Conservation (phyloP, 2,888 invertebrate genomes). For the Schizaphis graminum region DNA sequence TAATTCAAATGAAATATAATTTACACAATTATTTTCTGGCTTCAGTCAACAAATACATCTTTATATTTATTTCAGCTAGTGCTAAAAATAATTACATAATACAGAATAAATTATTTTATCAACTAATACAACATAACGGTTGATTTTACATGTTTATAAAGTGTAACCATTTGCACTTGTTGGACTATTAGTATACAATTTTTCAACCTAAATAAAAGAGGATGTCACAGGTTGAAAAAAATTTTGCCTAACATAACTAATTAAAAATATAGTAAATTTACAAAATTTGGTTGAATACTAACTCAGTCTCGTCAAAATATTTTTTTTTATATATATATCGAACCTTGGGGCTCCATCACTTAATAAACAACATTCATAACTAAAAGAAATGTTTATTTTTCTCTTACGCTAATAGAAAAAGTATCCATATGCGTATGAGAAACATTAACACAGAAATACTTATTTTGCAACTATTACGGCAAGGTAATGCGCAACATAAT, state of each 20-base stretch:
- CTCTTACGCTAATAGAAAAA: not conserved
- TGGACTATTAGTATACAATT: not conserved
- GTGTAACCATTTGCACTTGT: constrained; percentile 3
- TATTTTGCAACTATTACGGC: constrained; percentile 34
- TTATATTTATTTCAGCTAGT: constrained; percentile 59
- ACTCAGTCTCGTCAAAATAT: constrained; percentile 58
- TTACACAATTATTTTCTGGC: constrained; percentile 16
- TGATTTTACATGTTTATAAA: constrained; percentile 29
- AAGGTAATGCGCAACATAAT: constrained; percentile 18
- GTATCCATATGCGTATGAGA: not conserved
- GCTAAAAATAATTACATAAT: constrained; percentile 57
- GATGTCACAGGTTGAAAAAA: constrained; percentile 29
- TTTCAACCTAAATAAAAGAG: constrained; percentile 21
- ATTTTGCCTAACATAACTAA: constrained; percentile 31
- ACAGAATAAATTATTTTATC: constrained; percentile 57
- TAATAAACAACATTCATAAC: constrained; percentile 60
- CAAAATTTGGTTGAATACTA: constrained; percentile 65
- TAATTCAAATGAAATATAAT: not conserved
- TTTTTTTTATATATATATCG: constrained; percentile 36
- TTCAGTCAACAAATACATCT: constrained; percentile 64
- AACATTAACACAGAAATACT: constrained; percentile 52
- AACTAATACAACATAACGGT: not conserved
- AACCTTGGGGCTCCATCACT: constrained; percentile 51
- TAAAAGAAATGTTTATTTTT: constrained; percentile 41
- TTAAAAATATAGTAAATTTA: constrained; percentile 56